Evolutionary conservation across 1,140 invertebrate species (phyloP).

Genomic region (Calliphora vicina): DNA sequence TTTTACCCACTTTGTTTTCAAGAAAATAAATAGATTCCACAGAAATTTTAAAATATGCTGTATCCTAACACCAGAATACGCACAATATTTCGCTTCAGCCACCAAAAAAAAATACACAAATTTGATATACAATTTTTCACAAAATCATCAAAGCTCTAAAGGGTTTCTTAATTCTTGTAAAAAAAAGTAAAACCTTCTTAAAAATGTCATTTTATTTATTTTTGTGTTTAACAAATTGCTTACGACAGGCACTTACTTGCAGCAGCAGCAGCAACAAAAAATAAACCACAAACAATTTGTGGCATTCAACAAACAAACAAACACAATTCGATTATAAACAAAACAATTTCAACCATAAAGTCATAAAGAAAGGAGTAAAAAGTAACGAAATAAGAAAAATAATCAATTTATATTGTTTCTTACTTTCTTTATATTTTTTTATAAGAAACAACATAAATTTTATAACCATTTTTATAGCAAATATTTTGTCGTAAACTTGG

Average conservation of each 20-base stretch:
- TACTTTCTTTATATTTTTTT: neutral
- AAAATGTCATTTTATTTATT: neutral
- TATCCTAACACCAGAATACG: too few species aligned
- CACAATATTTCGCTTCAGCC: too few species aligned
- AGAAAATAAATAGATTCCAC: too few species aligned
- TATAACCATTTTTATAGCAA: neutral
- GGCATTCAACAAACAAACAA: neutral
- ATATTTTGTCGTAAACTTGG: neutral
- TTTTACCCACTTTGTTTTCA: too few species aligned
- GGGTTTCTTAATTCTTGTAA: neutral
- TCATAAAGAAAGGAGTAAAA: neutral
- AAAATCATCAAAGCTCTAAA: neutral
- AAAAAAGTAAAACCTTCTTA: too few species aligned
- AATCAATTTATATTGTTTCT: neutral
- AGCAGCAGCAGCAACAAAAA: neutral
- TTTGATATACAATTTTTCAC: neutral
- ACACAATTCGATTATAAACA: neutral
- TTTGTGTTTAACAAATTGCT: slow-evolving; percentile 1
- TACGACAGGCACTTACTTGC: neutral
- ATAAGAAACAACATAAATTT: neutral
- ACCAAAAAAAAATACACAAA: too few species aligned
- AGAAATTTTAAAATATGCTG: too few species aligned
- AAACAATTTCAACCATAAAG: neutral
- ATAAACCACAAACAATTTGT: neutral
- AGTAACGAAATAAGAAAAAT: neutral